Conservation (phyloP, 2,797 vertebrate species). For the Balearica regulorum region DNA sequence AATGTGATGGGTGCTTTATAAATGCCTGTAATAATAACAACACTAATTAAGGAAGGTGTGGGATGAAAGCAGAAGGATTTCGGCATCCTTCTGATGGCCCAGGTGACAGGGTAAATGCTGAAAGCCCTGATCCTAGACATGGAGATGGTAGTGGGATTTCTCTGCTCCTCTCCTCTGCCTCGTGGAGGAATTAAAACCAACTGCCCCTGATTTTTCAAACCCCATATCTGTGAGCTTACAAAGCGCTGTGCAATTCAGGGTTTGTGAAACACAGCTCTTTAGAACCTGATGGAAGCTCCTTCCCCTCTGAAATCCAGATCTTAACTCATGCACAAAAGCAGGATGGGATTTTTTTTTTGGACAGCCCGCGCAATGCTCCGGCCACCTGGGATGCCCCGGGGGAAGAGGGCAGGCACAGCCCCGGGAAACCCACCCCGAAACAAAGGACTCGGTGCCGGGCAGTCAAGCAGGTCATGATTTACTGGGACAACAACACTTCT, state of each 20-base stretch:
- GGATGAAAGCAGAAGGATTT: neutral
- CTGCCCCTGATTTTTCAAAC: neutral
- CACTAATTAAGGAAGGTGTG: neutral
- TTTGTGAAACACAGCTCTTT: neutral
- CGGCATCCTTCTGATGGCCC: neutral
- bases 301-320: neutral
- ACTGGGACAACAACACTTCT: constrained; percentile 11
- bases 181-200: neutral
- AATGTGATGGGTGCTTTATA: neutral
- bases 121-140: neutral
- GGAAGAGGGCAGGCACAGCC: neutral
- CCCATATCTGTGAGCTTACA: neutral
- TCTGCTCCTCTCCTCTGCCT: neutral
- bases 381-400: neutral
- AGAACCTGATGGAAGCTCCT: neutral
- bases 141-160: neutral
- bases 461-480: constrained; percentile 28
- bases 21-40: neutral
- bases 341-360: neutral
- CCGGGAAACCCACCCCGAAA: neutral
- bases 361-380: neutral
- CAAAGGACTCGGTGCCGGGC: neutral
- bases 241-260: accelerated
- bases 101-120: neutral
- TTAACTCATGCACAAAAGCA: neutral